Base-by-base conservation (phyloP, 1,140 invertebrate species). In the Panulirus ornatus region DNA sequence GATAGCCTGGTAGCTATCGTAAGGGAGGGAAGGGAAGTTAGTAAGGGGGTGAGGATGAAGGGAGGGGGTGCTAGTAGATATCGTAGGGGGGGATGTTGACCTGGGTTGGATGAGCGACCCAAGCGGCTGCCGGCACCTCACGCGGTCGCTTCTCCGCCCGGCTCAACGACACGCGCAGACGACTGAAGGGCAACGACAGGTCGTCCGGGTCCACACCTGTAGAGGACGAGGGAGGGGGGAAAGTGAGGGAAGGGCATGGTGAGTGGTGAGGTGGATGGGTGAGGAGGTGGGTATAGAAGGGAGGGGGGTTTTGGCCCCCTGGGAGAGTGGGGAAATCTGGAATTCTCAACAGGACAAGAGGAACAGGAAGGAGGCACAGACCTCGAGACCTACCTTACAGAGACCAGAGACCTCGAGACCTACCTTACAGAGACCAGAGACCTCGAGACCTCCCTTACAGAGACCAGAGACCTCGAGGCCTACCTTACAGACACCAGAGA, bases 171-270 rank as follows among this genome's bases (percentile, higher is more conserved):
- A 86, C 84, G 19, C 30, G 47, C 16, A 86, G 84, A 1, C 84
- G 71, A 30, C 70, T 30, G 51, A 78, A 86, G 51, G 84, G 84
- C 47, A 86, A 51, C 22, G 73, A 76, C 44, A 86, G 71, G 84
- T 78, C 71, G 51, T 86, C 84, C 0, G 84, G 84, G 47, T 86
- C 73, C 19, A 86, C 84, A 51, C 84, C 84, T 84, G 58, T 36
- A 16, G 34, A n/a, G 44, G 54, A n/a, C 22, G 34, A 14, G 44
- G 34, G 36, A 85, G 40, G 84, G 30, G 5, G 30, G 70, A 73
- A 0, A 34, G 30, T 34, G 2, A 14, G n/a, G 19, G 30, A 30
- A 73, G 6, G 30, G 11, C 14, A 2, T 14, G 70, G 19, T 5
- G 70, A 22, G n/a, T 16, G 34, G 30, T 34, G 2, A 0, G 34